Base-by-base conservation (phyloP, 1,140 invertebrate genomes). In the Pararge aegeria region DNA sequence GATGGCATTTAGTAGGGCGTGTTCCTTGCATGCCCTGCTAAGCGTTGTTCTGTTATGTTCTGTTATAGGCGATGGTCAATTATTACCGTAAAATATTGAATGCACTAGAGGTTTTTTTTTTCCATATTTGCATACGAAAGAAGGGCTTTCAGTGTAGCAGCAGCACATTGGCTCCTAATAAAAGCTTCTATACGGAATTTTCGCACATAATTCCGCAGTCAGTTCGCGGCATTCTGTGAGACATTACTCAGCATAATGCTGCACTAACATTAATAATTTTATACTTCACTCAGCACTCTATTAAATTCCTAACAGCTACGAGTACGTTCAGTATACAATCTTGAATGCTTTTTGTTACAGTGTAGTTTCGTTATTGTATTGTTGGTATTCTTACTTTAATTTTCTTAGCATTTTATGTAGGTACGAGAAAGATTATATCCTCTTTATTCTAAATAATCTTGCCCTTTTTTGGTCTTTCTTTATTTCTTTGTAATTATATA, bases 181-280 rank as follows among this genome's bases (percentile, higher is more conserved):
- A 16, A 10, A 15, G n/a, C 38, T 18, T 42, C 16, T 15, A 10
- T 42, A 51, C 27, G 48, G 19, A 49, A 13, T 68, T 64, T 68
- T 72, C 70, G 50, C 70, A 72, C 70, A 69, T 72, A 64, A 56
- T 61, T 61, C 49, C 30, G n/a, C 57, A 37, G 61, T 60, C 61
- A 61, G 61, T 64, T 68, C 65, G 42, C 65, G 55, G 63, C 44
- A 58, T 38, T 52, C 37, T 30, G 62, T 44, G 49, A 71, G 63
- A 44, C 53, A 42, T 59, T 55, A 56, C 44, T 51, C 42, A 42
- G 42, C 21, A 55, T 59, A 66, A 66, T 63, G 55, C 30, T 49
- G 51, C 58, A 58, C 44, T 57, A 62, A 66, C 64, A 55, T 55
- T 66, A 62, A 62, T 66, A 62, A 62, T 66, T 66, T 65, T 55